Evolutionary conservation across 2,888 invertebrate genomes (phyloP).

Genomic region (Opisthograptis luteolata): DNA sequence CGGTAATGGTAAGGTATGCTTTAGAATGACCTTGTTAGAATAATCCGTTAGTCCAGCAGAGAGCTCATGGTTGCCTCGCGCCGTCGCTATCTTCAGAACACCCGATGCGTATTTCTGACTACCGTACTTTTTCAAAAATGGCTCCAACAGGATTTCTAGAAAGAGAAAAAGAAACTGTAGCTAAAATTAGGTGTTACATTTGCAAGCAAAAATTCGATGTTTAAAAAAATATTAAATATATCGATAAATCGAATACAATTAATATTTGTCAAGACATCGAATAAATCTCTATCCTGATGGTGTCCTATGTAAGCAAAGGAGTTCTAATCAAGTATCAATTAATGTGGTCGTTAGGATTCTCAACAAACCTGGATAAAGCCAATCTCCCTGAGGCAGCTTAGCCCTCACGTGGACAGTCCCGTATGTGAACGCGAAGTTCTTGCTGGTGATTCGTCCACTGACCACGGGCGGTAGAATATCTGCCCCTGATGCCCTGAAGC

Average conservation of each 20-base stretch:
- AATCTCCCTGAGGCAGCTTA: slow-evolving; percentile 89
- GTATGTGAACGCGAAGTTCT: slow-evolving; percentile 87
- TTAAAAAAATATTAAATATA: too few species aligned
- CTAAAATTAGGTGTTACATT: background rate
- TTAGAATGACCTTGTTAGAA: slow-evolving; percentile 71
- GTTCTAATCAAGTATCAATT: too few species aligned
- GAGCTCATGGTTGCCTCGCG: slow-evolving; percentile 85
- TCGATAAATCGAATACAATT: too few species aligned
- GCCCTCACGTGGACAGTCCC: slow-evolving; percentile 88
- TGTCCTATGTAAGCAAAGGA: too few species aligned
- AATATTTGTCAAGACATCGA: too few species aligned
- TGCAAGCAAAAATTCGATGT: too few species aligned
- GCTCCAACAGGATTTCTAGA: slow-evolving; percentile 84
- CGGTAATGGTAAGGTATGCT: too few species aligned
- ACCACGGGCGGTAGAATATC: slow-evolving; percentile 88
- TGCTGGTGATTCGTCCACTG: slow-evolving; percentile 86
- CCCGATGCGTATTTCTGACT: slow-evolving; percentile 85
- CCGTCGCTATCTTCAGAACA: slow-evolving; percentile 88
- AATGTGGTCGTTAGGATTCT: too few species aligned
- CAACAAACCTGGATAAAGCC: slow-evolving; percentile 82
- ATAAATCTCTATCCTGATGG: too few species aligned
- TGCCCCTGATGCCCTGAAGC: slow-evolving; percentile 67
- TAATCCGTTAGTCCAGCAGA: slow-evolving; percentile 51
- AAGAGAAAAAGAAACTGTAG: slow-evolving; percentile 5
- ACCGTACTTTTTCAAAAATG: slow-evolving; percentile 85